Percentiles rank a stretch among this genome's conserved stretches.
These are phyloP conservation scores for Leptocoma aspasia DNA, from an alignment of 2,113 vertebrate genomes.

Conservation along the genomic window DNA sequence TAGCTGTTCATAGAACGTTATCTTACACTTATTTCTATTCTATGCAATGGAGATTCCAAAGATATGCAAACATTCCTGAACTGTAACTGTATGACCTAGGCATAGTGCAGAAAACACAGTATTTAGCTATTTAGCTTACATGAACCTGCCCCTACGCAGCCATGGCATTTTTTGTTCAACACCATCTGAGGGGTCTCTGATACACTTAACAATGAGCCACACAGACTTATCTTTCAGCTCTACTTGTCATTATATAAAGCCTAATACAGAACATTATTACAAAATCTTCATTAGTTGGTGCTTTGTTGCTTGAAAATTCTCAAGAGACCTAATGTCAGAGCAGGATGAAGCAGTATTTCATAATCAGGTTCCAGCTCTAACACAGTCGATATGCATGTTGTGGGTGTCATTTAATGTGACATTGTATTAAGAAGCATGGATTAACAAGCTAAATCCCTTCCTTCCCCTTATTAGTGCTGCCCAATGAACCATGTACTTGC, in stretches of 20 bases:
- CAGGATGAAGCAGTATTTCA: background rate
- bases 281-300: background rate
- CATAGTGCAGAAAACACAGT: background rate
- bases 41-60: background rate
- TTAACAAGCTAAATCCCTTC: constrained; percentile 56
- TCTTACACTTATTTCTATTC: background rate
- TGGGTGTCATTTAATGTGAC: constrained; percentile 41
- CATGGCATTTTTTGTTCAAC: background rate
- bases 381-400: background rate
- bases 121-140: background rate
- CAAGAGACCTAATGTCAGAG: background rate
- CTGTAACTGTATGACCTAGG: background rate
- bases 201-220: background rate
- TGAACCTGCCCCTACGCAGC: background rate
- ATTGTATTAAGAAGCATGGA: constrained; percentile 7
- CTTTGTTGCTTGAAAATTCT: background rate
- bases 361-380: background rate
- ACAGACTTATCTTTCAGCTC: background rate
- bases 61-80: background rate
- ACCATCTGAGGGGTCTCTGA: background rate
- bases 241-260: background rate
- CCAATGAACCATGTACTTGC: background rate
- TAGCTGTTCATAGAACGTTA: background rate
- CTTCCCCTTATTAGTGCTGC: constrained; percentile 43
- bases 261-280: background rate